phyloP scores from a whole-genome alignment of 2,113 vertebrate species.

The Macroglossus sobrinus region DNA sequence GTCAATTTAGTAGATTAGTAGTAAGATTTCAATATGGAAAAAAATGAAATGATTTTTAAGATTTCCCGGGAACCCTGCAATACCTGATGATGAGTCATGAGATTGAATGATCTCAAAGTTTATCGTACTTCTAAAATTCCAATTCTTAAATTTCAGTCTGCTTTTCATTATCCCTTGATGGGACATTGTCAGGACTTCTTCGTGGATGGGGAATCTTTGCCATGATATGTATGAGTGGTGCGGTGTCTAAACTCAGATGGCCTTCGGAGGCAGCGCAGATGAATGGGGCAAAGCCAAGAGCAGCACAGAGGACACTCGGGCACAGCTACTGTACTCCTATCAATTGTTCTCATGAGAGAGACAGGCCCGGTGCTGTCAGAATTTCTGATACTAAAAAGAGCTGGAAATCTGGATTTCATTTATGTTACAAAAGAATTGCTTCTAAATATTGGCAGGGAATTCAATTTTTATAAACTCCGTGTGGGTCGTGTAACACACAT shows the following conservation, averaged over 20 bases:
- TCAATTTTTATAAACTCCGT: neutral
- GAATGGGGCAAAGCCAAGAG: neutral
- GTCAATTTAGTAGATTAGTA: neutral
- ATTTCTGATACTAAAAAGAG: neutral
- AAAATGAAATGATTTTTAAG: neutral
- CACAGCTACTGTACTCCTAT: neutral
- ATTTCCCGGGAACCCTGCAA: neutral
- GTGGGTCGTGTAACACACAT: neutral
- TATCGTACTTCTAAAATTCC: neutral
- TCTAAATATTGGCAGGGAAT: neutral
- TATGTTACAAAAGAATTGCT: neutral
- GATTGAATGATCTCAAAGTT: neutral
- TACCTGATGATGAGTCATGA: neutral
- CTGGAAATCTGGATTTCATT: neutral
- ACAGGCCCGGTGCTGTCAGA: neutral
- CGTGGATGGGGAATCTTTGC: neutral
- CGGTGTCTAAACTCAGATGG: neutral
- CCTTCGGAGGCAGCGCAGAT: neutral
- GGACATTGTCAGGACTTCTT: neutral
- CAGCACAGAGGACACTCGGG: too few species aligned
- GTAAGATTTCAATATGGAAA: neutral
- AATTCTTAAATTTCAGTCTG: neutral
- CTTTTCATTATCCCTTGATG: neutral
- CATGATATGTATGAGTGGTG: neutral
- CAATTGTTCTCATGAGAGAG: neutral